Conservation (phyloP, 2,888 invertebrate species). For the Drosophila rellima region DNA sequence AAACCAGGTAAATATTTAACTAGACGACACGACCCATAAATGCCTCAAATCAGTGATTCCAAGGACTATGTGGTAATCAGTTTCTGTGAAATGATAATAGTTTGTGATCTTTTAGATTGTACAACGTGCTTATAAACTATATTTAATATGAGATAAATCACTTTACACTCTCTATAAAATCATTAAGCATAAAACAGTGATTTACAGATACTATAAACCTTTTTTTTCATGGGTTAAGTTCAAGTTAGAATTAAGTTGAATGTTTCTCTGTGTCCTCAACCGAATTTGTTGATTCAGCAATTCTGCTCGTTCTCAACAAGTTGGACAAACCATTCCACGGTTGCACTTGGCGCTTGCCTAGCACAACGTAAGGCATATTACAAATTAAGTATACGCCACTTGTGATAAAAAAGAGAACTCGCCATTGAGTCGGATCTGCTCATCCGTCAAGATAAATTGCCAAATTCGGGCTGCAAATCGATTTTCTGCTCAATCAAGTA, state of each 20-base stretch:
- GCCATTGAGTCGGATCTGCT: constrained; percentile 86
- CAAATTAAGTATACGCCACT: constrained; percentile 87
- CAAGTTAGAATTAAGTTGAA: constrained; percentile 1
- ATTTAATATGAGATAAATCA: constrained; percentile 19
- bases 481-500: not conserved
- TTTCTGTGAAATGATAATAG: constrained; percentile 15
- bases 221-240: not conserved
- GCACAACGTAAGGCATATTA: constrained; percentile 87
- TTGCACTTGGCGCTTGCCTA: constrained; percentile 87
- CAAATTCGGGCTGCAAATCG: constrained; percentile 4
- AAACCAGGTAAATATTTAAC: constrained; percentile 17
- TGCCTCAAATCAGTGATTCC: constrained; percentile 12
- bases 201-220: not conserved
- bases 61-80: constrained; percentile 13
- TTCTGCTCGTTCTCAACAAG: constrained; percentile 41
- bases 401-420: constrained; percentile 87
- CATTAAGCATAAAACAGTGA: constrained; percentile 6
- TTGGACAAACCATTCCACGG: constrained; percentile 86
- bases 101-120: constrained; percentile 26
- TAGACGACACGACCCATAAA: constrained; percentile 37
- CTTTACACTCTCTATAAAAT: not conserved
- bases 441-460: constrained; percentile 86
- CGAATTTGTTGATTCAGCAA: not conserved
- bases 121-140: not conserved
- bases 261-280: not conserved